Evolutionary conservation across 2,797 vertebrate species (phyloP).

Genomic region (Clarias laeviceps): DNA sequence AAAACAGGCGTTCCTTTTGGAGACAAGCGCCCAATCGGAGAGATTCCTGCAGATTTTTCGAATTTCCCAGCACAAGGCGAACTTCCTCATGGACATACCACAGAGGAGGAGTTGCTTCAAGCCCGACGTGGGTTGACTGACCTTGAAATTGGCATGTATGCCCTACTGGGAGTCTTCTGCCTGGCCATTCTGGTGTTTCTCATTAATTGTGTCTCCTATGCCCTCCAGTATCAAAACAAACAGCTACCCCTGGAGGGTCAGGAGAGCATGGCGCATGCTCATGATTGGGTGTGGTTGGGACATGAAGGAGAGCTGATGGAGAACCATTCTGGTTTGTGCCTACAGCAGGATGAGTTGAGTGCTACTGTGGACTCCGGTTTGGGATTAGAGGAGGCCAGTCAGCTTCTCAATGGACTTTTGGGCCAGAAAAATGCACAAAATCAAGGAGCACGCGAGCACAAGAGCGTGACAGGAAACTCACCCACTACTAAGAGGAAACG

Average conservation of each 20-base stretch:
- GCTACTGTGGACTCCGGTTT: conserved; percentile 73
- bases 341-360: conserved; percentile 81
- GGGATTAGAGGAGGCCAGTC: conserved; percentile 77
- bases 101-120: conserved; percentile 78
- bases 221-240: conserved; percentile 90
- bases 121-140: conserved; percentile 83
- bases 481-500: conserved; percentile 91
- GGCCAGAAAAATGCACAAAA: conserved; percentile 70
- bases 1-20: conserved; percentile 74
- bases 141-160: conserved; percentile 95
- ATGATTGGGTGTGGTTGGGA: conserved; percentile 98
- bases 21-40: conserved; percentile 73
- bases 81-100: conserved; percentile 74
- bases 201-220: conserved; percentile 92
- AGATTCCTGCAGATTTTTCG: conserved; percentile 82
- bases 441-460: conserved; percentile 77
- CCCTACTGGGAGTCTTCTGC: conserved; percentile 94
- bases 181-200: conserved; percentile 95
- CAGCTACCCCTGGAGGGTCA: conserved; percentile 86
- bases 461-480: conserved; percentile 79
- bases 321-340: conserved; percentile 72
- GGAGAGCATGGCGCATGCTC: conserved; percentile 83
- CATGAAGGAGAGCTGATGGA: conserved; percentile 84
- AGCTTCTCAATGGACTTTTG: conserved; percentile 79
- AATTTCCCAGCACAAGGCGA: conserved; percentile 86